Evolutionary conservation across 2,888 invertebrate species (phyloP), one percentile per base, ranked within the genome.

Genomic region (Trissoscelio sp.): DNA sequence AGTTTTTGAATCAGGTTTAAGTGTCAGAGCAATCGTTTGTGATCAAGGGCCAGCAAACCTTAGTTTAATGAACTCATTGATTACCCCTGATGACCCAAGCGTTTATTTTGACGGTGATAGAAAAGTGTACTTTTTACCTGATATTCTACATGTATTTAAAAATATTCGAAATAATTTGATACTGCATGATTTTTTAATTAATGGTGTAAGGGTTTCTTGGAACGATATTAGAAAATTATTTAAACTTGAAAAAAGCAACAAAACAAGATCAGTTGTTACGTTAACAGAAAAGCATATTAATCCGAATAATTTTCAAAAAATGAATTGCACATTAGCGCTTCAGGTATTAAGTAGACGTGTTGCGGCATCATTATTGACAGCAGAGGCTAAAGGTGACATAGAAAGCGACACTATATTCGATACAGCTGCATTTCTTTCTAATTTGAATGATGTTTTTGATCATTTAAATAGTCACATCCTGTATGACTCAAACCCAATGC

Each of bases 401-500:
- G 2, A 34, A 24, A 24, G 24, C 6, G 3, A 3, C 3, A 24
- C 24, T 6, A 24, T 24, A 4, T 6, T 24, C 3, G 6, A 24
- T 24, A 24, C 24, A 6, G 24, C 24, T 24, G 24, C 3, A 24
- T 24, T 24, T 24, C 6, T 53, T 12, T 3, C 0, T 1, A 2
- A 1, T 9, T 28, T 53, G 7, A 55, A 55, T 55, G 34, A 55
- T 16, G 9, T 16, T 14, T 55, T 55, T 18, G 34, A 55, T 16
- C 31, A 55, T 55, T 34, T 55, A 7, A 55, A 55, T 34, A 34
- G 55, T 16, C 34, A 16, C 11, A 3, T 7, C 3, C 5, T 2
- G 12, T 3, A 16, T 16, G 34, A 55, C 11, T 3, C 55, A 9
- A 55, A 55, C 11, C 31, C 31, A 16, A 55, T 34, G 31, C 31